Percentiles rank a stretch among this genome's conserved stretches.
phyloP scores from a whole-genome alignment of 2,797 vertebrate genomes.

The Sebastes reedi region DNA sequence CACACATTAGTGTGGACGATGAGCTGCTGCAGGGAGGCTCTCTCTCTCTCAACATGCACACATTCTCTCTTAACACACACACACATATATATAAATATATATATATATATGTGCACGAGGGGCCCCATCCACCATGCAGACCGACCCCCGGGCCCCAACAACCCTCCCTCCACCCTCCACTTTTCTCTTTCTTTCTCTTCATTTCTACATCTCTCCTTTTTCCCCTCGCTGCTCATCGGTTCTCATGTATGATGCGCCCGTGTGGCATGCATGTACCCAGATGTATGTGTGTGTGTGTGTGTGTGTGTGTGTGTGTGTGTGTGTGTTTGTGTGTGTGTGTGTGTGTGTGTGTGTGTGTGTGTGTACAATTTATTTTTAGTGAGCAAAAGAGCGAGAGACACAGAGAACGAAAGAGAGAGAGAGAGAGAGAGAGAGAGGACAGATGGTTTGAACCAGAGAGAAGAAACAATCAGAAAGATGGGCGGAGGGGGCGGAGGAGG shows the following conservation, averaged over 20 bases:
- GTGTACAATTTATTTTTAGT: constrained; percentile 36
- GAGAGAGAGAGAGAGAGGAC: constrained; percentile 36
- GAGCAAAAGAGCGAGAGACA: constrained; percentile 15
- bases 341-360: neutral
- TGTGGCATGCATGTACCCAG: constrained; percentile 6
- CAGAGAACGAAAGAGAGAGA: neutral
- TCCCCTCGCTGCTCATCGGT: neutral
- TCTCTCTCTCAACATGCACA: neutral
- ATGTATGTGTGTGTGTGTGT: neutral
- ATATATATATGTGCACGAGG: constrained; percentile 24
- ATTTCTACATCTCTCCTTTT: constrained; percentile 29
- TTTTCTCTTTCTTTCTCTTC: constrained; percentile 22
- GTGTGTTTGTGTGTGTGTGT: neutral
- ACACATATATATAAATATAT: constrained; percentile 1
- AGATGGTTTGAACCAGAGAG: constrained; percentile 73
- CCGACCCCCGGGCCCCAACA: constrained; percentile 53
- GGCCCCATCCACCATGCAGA: constrained; percentile 46
- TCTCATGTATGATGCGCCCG: neutral
- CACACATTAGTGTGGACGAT: neutral
- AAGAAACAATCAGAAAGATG: constrained; percentile 72
- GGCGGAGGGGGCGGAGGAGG: neutral
- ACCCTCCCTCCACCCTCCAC: constrained; percentile 6
- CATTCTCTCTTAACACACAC: constrained; percentile 5
- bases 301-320: neutral
- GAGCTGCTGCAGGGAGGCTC: neutral